Percentiles rank a stretch among this genome's conserved stretches.
Evolutionary conservation across 2,888 invertebrate genomes (phyloP).

Genomic region (Drosophila subsilvestris): DNA sequence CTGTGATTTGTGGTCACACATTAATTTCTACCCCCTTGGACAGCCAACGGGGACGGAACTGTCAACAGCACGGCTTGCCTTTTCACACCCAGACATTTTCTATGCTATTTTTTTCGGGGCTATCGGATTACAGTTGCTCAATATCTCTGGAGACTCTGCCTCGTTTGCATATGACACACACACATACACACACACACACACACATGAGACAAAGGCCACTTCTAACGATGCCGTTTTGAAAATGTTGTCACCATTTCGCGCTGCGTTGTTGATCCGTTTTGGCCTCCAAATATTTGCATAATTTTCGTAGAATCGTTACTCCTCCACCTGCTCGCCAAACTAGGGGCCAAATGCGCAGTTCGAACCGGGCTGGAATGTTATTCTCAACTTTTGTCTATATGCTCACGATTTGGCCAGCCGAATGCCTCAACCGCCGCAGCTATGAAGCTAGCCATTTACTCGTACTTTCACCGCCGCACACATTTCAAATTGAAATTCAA

Average conservation of each 20-base stretch:
- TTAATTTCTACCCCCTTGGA: slow-evolving; percentile 35
- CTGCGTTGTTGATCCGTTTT: slow-evolving; percentile 28
- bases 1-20: slow-evolving; percentile 17
- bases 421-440: slow-evolving; percentile 1
- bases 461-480: slow-evolving; percentile 64
- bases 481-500: slow-evolving; percentile 66
- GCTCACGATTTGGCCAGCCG: slow-evolving; percentile 55
- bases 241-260: slow-evolving; percentile 60
- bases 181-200: slow-evolving; percentile 45
- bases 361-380: slow-evolving; percentile 40
- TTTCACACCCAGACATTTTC: slow-evolving; percentile 4
- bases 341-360: slow-evolving; percentile 51
- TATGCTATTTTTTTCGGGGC: slow-evolving; percentile 46
- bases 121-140: slow-evolving; percentile 63
- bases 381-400: slow-evolving; percentile 48
- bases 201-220: slow-evolving; percentile 35
- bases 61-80: slow-evolving; percentile 48
- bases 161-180: slow-evolving; percentile 70
- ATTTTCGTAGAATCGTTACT: slow-evolving; percentile 52
- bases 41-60: slow-evolving; percentile 21
- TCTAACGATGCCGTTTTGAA: slow-evolving; percentile 56
- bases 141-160: slow-evolving; percentile 32
- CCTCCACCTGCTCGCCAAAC: slow-evolving; percentile 41
- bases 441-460: slow-evolving; percentile 30
- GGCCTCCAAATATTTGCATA: slow-evolving; percentile 72